Conservation (phyloP, 2,113 vertebrate species). For the Sander lucioperca region DNA sequence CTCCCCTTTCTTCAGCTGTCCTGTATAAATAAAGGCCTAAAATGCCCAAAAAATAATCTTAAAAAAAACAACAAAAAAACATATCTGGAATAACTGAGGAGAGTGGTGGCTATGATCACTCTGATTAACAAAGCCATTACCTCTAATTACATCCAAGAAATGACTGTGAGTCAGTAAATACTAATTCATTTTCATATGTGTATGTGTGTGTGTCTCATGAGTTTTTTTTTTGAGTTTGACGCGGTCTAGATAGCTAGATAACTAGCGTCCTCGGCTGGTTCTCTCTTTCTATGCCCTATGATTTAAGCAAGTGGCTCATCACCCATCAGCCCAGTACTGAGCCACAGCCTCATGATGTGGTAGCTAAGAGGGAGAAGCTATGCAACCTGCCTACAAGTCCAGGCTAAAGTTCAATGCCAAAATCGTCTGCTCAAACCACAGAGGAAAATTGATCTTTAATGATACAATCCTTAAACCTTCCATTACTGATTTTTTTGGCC, state of each 20-base stretch:
- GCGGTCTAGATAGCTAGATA: background rate
- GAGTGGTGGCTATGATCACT: slow-evolving; percentile 66
- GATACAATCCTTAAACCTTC: background rate
- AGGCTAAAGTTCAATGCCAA: background rate
- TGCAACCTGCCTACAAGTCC: background rate
- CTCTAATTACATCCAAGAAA: slow-evolving; percentile 73
- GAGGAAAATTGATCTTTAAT: background rate
- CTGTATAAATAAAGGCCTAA: too few relatives aligned
- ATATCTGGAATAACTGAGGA: slow-evolving; percentile 68
- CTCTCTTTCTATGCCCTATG: background rate
- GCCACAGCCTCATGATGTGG: background rate
- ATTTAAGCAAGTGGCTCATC: background rate
- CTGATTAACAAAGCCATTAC: slow-evolving; percentile 78
- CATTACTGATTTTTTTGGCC: background rate
- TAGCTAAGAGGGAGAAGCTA: background rate
- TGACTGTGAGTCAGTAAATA: slow-evolving; percentile 41
- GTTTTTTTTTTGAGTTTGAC: background rate
- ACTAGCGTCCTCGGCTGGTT: background rate
- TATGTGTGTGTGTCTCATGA: background rate
- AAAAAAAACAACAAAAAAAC: slow-evolving; percentile 42
- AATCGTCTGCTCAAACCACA: background rate
- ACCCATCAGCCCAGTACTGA: background rate
- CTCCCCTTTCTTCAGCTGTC: too few relatives aligned
- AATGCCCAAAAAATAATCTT: too few relatives aligned
- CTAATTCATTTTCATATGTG: background rate